A percentile compares a stretch with the other conserved stretches of the same genome.
Conservation (phyloP, 2,797 vertebrate genomes). For the Eospalax fontanierii region DNA sequence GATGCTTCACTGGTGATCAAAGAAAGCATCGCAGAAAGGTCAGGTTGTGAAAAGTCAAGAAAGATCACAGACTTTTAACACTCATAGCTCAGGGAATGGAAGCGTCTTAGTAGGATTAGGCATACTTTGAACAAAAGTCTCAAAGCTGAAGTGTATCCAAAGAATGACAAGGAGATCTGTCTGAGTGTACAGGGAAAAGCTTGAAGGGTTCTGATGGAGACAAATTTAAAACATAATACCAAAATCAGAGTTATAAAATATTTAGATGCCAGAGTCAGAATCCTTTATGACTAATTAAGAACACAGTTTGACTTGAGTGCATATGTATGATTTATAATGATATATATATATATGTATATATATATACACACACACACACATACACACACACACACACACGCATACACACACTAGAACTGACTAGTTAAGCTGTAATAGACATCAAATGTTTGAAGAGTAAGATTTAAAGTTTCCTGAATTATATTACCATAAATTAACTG, state of each 20-base stretch:
- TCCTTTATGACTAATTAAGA: not conserved
- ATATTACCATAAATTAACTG: not conserved
- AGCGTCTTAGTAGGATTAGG: not conserved
- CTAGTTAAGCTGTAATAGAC: not conserved
- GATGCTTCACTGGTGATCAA: not conserved
- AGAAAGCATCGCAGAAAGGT: not conserved
- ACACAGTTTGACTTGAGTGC: not conserved
- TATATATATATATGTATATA: not conserved
- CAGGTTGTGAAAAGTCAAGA: not conserved
- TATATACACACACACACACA: too few species aligned
- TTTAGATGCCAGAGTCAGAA: not conserved
- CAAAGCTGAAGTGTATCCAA: not conserved
- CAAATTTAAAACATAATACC: not conserved
- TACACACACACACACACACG: too few species aligned
- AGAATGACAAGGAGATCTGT: not conserved
- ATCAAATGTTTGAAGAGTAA: slow-evolving; percentile 5
- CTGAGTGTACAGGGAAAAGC: not conserved
- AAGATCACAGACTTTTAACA: slow-evolving; percentile 24
- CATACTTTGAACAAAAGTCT: not conserved
- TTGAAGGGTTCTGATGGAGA: not conserved
- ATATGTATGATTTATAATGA: not conserved
- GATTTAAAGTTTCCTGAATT: not conserved
- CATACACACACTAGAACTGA: not conserved
- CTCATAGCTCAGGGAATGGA: not conserved
- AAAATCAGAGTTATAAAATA: not conserved